Evolutionary conservation across 2,797 vertebrate species (phyloP).

Genomic region (Neomorphus geoffroyi): DNA sequence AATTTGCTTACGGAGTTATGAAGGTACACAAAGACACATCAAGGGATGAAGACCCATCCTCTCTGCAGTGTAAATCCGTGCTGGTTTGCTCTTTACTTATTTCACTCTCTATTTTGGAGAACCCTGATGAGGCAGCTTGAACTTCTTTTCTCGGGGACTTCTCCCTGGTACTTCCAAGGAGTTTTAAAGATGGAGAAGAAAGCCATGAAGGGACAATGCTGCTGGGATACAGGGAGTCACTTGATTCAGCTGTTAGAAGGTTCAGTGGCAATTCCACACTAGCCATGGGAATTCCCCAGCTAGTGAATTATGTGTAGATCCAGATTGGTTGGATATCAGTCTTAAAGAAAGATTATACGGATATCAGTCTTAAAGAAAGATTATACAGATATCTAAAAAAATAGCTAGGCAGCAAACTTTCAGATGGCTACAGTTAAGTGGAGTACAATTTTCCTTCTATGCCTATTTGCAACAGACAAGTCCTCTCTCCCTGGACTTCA

Average conservation of each 20-base stretch:
- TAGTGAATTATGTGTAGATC: background rate
- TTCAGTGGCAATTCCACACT: background rate
- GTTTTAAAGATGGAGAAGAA: background rate
- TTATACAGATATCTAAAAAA: background rate
- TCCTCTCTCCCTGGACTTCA: background rate
- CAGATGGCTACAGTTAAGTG: background rate
- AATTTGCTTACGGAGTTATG: background rate
- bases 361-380: background rate
- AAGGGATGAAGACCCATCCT: background rate
- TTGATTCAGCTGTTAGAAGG: background rate
- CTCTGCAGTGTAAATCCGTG: rapidly evolving
- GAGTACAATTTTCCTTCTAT: background rate
- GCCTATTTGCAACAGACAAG: background rate
- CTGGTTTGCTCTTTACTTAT: background rate
- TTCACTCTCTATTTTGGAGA: background rate
- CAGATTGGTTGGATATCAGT: background rate
- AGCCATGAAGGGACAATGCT: background rate
- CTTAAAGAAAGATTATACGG: background rate
- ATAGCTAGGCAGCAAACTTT: background rate
- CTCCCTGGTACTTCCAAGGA: background rate
- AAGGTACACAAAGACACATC: background rate
- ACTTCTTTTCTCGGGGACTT: background rate
- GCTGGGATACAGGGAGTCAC: background rate
- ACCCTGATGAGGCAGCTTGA: background rate
- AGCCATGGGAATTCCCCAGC: background rate